Conservation (phyloP, 2,888 invertebrate genomes). For the Sesia apiformis region DNA sequence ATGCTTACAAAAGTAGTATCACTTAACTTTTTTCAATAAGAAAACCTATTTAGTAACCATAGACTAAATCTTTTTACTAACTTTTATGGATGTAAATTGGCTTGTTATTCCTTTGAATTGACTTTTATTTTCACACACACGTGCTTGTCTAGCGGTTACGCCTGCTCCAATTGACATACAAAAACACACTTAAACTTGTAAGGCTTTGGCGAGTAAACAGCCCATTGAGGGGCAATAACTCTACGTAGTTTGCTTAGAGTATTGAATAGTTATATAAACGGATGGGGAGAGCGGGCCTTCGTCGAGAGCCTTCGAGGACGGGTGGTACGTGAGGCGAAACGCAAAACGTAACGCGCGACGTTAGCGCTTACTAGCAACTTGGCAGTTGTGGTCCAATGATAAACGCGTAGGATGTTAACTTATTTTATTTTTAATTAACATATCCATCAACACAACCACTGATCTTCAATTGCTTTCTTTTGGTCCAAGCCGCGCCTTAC, state of each 20-base stretch:
- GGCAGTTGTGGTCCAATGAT: not conserved
- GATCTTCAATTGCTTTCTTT: too few species aligned
- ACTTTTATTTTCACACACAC: not conserved
- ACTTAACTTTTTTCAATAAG: too few species aligned
- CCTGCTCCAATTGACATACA: not conserved
- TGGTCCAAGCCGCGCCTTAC: too few species aligned
- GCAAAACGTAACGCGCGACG: slow-evolving; percentile 14
- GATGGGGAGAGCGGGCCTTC: slow-evolving; percentile 38
- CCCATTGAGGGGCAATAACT: slow-evolving; percentile 19
- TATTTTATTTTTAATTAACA: not conserved
- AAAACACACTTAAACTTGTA: not conserved
- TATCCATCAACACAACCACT: too few species aligned
- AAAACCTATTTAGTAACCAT: too few species aligned
- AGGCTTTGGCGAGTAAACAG: slow-evolving; percentile 13
- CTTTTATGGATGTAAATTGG: too few species aligned
- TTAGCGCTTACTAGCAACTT: not conserved
- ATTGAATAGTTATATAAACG: slow-evolving; percentile 47
- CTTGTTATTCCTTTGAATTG: not conserved
- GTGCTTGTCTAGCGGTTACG: not conserved
- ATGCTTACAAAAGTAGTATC: too few species aligned
- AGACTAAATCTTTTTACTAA: too few species aligned
- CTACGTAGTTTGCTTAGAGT: slow-evolving; percentile 31
- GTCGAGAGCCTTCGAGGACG: slow-evolving; percentile 35
- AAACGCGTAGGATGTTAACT: not conserved
- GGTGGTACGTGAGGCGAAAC: slow-evolving; percentile 43